Conservation (phyloP, 2,113 vertebrate species). For the Pan paniscus region DNA sequence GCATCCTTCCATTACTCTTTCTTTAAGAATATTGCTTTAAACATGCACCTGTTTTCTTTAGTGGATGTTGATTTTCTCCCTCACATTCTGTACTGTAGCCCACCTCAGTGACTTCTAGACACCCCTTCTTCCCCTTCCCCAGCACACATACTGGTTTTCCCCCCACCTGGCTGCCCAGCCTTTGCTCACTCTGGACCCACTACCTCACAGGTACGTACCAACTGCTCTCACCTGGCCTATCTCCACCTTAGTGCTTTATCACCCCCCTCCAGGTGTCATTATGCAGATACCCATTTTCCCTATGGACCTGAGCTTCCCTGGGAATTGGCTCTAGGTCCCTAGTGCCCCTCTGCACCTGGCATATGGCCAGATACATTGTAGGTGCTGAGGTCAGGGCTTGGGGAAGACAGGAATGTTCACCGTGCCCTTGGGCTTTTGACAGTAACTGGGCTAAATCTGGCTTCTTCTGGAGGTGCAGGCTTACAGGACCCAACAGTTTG, state of each 20-base stretch:
- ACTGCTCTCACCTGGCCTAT: not conserved
- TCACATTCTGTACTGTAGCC: not conserved
- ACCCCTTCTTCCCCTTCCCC: not conserved
- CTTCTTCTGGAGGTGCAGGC: not conserved
- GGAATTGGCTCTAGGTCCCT: not conserved
- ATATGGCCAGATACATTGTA: accelerated
- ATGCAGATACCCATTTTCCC: not conserved
- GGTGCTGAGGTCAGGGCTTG: not conserved
- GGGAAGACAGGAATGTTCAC: accelerated
- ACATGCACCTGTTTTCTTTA: too few species aligned
- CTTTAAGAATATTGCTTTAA: not conserved
- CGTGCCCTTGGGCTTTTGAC: not conserved
- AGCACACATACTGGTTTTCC: not conserved
- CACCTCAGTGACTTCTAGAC: not conserved
- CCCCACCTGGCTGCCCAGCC: not conserved
- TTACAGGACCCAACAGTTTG: not conserved
- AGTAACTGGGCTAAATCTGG: not conserved
- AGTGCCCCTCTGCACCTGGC: not conserved
- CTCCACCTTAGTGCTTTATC: not conserved
- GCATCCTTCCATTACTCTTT: not conserved
- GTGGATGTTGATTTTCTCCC: not conserved
- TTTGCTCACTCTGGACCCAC: not conserved
- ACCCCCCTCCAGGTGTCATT: too few species aligned
- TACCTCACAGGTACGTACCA: not conserved
- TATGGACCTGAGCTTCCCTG: not conserved